Evolutionary conservation across 2,797 vertebrate genomes (phyloP), one percentile per base, ranked within the genome.

Genomic region (Rhabdomys pumilio): DNA sequence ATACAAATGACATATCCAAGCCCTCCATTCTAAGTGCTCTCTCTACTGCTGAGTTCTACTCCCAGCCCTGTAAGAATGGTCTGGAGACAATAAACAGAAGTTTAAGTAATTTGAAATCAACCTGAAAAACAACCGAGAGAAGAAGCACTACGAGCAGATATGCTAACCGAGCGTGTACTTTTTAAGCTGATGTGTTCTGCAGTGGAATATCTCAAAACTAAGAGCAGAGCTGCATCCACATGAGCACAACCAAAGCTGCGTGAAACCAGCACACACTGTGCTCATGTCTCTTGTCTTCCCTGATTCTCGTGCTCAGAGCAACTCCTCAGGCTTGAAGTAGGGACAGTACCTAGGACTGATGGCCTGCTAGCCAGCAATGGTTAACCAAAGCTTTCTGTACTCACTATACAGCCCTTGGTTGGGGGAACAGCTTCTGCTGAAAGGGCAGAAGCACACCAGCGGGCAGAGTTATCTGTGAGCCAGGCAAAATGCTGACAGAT

Each of bases 51-150:
- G 41, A 14, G 17, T 22, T 76, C 26, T 34, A 47, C 22, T 19
- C 29, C 12, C 41, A 24, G 69, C 26, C 26, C 17, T 59, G 2
- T 34, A 80, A 69, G 31, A 72, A n/a, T 59, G 53, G 57, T 73
- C 50, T 85, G 44, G 63, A 86, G 53, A 80, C 7, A 83, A 31
- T 90, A 80, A 41, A 61, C 80, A 83, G 73, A 93, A 88, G 10
- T 73, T 75, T 69, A 96, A 81, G 19, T 89, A 81, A 80, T 81
- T 76, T 94, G 75, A 87, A 61, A 82, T 55, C 50, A 85, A 63
- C 8, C 24, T 90, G 92, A 96, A 93, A 95, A 86, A n/a, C 38
- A 90, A 41, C 38, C 95, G 26, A 89, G n/a, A 17, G 89, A 89
- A 92, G 53, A 93, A 86, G 88, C 15, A 73, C 59, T 61, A 41